Conservation (phyloP, 2,797 vertebrate species). For the Orientallactaga sibirica region DNA sequence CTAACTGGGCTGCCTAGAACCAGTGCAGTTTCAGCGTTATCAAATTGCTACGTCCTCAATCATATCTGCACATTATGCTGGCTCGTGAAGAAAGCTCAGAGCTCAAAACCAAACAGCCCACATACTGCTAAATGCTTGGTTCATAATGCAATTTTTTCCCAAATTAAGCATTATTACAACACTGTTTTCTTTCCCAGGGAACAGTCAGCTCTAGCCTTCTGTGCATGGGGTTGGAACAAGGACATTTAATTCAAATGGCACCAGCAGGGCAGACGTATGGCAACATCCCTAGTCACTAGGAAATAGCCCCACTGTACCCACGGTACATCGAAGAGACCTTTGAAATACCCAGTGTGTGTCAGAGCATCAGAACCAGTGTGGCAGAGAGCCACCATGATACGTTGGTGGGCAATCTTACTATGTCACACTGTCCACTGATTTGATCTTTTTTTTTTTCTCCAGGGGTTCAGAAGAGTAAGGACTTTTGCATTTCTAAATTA, state of each 20-base stretch:
- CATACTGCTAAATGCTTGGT: background rate
- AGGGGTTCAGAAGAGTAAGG: background rate
- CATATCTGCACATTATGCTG: background rate
- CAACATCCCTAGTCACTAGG: background rate
- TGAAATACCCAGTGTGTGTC: background rate
- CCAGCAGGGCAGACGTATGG: background rate
- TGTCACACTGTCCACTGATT: background rate
- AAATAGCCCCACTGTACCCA: background rate
- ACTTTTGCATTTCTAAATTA: background rate
- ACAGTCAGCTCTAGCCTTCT: background rate
- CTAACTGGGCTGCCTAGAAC: background rate
- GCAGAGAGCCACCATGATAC: rapidly evolving
- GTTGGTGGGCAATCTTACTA: background rate
- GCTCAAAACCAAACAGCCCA: background rate
- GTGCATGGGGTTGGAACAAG: background rate
- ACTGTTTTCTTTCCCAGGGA: background rate
- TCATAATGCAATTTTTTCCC: background rate
- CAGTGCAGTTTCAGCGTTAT: background rate
- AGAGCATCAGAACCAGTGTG: background rate
- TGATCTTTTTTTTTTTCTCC: background rate
- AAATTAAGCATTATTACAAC: slow-evolving; percentile 20
- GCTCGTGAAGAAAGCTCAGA: background rate
- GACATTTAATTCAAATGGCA: slow-evolving; percentile 17
- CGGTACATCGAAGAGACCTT: background rate
- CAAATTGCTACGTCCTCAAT: background rate